Evolutionary conservation across 2,888 invertebrate species (phyloP), one percentile per base, ranked within the genome.

Genomic region (Dichetophora obliterata): DNA sequence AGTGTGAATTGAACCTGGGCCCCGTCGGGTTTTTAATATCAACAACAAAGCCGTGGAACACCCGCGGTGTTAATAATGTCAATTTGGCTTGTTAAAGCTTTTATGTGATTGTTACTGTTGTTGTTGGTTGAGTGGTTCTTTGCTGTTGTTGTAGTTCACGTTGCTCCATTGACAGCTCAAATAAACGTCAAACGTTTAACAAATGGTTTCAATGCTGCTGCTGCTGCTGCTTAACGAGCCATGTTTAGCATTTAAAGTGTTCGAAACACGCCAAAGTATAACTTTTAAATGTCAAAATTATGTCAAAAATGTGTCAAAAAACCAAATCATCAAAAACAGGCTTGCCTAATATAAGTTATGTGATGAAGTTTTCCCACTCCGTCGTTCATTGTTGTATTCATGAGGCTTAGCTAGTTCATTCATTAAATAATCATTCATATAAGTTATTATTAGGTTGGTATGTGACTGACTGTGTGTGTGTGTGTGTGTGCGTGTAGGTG

Each of bases 1-100:
- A 24, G 24, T 27, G 24, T 11, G 59, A 2, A 5, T 24, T 27
- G 16, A 27, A 14, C 27, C 9, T 14, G 43, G 14, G 43, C 24
- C 59, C 59, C 11, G 22, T 27, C 27, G 24, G 27, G 22, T 59
- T 59, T 14, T 59, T 59, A 59, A 59, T 27, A 59, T 37, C 34
- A 65, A 34, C 61, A 27, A 61, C 63, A 34, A 8, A 27, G 63
- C n/a, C 34, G 37, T 34, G 65, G 77, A 75, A 76, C 82, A 82
- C 83, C 80, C 82, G 82, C 80, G 74, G 81, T 80, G 82, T 82
- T 82, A 82, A 81, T 82, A 81, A 80, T 80, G 81, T 82, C 82
- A 83, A 82, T 82, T 83, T 83, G 82, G 82, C 79, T 78, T 82
- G 81, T 82, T 81, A 82, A 77, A 78, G 77, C 75, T 79, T 78